These are phyloP conservation scores for Cryptocephalus moraei DNA, from an alignment of 2,888 invertebrate species.

Conservation along the genomic window DNA sequence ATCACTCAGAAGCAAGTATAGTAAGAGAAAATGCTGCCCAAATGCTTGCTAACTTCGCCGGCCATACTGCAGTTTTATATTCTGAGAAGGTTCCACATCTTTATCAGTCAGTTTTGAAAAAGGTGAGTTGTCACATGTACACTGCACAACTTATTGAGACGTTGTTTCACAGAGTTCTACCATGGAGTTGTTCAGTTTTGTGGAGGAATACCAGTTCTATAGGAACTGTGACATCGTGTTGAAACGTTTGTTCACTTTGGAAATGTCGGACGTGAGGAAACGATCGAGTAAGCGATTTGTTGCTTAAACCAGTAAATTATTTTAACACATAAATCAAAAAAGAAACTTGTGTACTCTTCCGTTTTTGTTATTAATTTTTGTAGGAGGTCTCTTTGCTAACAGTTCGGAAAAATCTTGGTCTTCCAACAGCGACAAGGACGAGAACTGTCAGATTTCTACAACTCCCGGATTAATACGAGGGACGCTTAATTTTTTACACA, in stretches of 20 bases:
- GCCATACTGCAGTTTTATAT: constrained; percentile 16
- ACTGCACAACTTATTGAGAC: too few species aligned
- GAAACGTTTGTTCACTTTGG: constrained; percentile 20
- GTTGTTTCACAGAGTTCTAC: constrained; percentile 13
- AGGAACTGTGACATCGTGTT: constrained; percentile 23
- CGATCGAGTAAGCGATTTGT: constrained; percentile 2
- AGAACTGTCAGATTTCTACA: constrained; percentile 14
- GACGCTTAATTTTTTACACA: constrained; percentile 37
- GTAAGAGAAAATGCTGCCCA: constrained; percentile 47
- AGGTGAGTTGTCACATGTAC: constrained; percentile 7
- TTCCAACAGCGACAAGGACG: background rate
- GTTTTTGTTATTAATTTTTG: background rate
- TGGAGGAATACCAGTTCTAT: constrained; percentile 30
- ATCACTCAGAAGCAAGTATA: constrained; percentile 43
- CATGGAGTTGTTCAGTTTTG: constrained; percentile 14
- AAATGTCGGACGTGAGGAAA: constrained; percentile 4
- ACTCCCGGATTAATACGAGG: constrained; percentile 41
- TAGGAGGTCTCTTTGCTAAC: background rate
- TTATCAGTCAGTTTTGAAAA: constrained; percentile 4
- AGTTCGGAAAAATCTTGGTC: constrained; percentile 11
- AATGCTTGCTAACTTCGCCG: constrained; percentile 39
- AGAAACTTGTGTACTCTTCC: too few species aligned
- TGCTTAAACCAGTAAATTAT: background rate
- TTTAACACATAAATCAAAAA: background rate
- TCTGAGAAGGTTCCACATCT: constrained; percentile 2